These are phyloP conservation scores for Astropecten irregularis DNA, from an alignment of 53 echinoderm and acorn worm species.

Conservation along the genomic window DNA sequence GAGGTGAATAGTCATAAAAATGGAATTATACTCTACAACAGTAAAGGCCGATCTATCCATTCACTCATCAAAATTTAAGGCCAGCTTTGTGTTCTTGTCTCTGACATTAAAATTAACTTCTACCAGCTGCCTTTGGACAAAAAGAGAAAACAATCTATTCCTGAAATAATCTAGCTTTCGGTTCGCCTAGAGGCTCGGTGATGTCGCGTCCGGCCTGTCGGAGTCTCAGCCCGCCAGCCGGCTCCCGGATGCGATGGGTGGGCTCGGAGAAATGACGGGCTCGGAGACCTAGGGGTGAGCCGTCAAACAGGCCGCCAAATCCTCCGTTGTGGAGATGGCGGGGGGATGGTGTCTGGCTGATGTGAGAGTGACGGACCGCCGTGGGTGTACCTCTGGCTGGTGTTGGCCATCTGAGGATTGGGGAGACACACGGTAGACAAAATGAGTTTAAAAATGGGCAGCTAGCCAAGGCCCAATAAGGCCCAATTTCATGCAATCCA, in stretches of 20 bases:
- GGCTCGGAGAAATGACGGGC: conserved; percentile 43
- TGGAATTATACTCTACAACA: too few relatives aligned
- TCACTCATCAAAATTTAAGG: too few relatives aligned
- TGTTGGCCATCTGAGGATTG: conserved; percentile 25
- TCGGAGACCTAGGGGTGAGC: conserved; percentile 10
- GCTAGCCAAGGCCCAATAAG: background rate
- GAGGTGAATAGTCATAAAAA: too few relatives aligned
- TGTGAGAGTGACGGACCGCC: background rate
- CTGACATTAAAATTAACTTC: too few relatives aligned
- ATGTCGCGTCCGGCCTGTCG: conserved; percentile 1
- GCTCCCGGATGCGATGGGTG: background rate
- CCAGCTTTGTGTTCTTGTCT: too few relatives aligned
- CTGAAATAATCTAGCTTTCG: conserved; percentile 16
- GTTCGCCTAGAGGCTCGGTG: background rate
- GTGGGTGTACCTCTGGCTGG: background rate
- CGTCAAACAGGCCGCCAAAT: background rate
- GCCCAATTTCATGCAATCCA: too few relatives aligned
- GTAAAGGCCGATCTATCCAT: too few relatives aligned
- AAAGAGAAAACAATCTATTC: background rate
- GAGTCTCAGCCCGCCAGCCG: background rate
- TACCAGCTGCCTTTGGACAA: too few relatives aligned
- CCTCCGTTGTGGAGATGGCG: conserved; percentile 2
- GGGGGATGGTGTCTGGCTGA: conserved; percentile 33
- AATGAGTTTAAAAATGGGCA: background rate
- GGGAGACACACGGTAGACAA: background rate